Base-by-base conservation (phyloP, 2,797 vertebrate genomes). In the Zonotrichia albicollis region DNA sequence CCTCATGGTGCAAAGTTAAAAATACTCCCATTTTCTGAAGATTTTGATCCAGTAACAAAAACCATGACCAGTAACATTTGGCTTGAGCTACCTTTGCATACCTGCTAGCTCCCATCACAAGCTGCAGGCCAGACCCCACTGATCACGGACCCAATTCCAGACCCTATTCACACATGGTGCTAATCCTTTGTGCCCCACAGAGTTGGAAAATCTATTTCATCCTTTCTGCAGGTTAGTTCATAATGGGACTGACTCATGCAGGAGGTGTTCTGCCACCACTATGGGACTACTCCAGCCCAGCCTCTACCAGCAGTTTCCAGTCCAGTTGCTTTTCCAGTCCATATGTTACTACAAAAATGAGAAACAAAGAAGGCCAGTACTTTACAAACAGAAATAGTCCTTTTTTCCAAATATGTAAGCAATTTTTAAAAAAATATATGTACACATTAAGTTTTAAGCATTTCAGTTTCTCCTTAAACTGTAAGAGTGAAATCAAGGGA, bases 391-490 rank as follows among this genome's bases (percentile, higher is more conserved):
- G 11, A 66, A 71, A 8, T n/a, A 76, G 29, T 26, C 13, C 43
- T 29, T 26, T 73, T 87, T 92, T 91, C 71, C 54, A 91, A 82
- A 86, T 22, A 86, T 14, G 11, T 19, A 88, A 77, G 29, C 3
- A 30, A 10, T 26, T 72, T 54, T 30, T 3, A 1, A 9, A 1
- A 9, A 45, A 25, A 65, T n/a, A 34, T 27, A 84, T 1, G 1
- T 25, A 22, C 30, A n/a, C 11, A 51, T 29, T 55, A 77, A 62
- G 12, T 26, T 57, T 10, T 8, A 75, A 66, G 36, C 11, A 46
- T 73, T 94, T 88, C 60, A 57, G 11, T 91, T 92, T 89, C 87
- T 91, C 46, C 66, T 62, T 40, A 80, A 92, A 85, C 19, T 53
- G 50, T 15, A 30, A 73, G 34, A 79, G 27, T 3, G 0, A 92